A percentile compares a stretch with the other conserved stretches of the same genome.
Evolutionary conservation across 2,113 vertebrate genomes (phyloP).

Genomic region (Esox niger): DNA sequence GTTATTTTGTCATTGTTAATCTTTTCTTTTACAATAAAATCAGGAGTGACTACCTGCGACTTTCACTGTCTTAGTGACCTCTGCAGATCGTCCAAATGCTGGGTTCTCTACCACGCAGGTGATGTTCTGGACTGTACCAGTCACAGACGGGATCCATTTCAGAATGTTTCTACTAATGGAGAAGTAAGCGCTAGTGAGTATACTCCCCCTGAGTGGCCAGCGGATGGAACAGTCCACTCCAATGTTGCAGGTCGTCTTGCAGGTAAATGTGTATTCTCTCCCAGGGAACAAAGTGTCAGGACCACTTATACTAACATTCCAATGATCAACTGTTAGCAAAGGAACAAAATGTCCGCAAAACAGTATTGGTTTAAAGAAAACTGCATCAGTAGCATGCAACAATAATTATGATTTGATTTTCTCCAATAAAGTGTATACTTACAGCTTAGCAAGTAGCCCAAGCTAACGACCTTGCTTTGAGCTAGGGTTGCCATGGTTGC

Average conservation of each 20-base stretch:
- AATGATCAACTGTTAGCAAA: constrained; percentile 32
- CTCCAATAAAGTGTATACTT: constrained; percentile 12
- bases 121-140: constrained; percentile 44
- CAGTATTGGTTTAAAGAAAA: no score
- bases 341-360: no score
- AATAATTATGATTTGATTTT: no score
- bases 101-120: constrained; percentile 51
- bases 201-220: constrained; percentile 43
- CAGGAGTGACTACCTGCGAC: constrained; percentile 34
- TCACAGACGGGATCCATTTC: constrained; percentile 39
- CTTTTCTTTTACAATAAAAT: no score
- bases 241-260: constrained; percentile 33
- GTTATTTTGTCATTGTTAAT: no score
- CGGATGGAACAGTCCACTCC: constrained; percentile 42
- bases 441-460: constrained; percentile 42
- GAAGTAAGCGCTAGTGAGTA: constrained; percentile 33
- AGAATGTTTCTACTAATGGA: constrained; percentile 29
- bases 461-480: constrained; percentile 26
- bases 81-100: constrained; percentile 22
- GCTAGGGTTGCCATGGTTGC: not conserved
- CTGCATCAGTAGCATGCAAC: no score
- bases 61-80: constrained; percentile 45
- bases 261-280: constrained; percentile 36
- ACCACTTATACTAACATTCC: constrained; percentile 43
- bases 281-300: constrained; percentile 30